A percentile compares a stretch with the other conserved stretches of the same genome.
Conservation (phyloP, 2,113 vertebrate species). For the Serinus canaria region DNA sequence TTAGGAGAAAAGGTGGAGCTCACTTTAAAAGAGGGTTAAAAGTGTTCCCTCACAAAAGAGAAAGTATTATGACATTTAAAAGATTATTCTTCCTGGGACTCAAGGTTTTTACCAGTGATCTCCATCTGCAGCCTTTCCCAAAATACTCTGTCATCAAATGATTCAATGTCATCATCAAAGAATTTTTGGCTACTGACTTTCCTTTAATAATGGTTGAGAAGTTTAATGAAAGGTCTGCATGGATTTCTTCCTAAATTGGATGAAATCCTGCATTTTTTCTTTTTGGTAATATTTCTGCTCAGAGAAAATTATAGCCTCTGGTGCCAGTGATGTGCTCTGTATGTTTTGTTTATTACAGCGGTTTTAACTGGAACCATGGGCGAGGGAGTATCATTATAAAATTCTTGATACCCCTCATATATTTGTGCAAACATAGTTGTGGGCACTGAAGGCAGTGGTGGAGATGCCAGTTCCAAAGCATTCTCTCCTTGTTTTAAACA, state of each 20-base stretch:
- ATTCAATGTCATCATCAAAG: conserved; percentile 74
- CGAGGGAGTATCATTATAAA: conserved; percentile 71
- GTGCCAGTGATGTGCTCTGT: conserved; percentile 75
- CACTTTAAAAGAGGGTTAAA: not conserved
- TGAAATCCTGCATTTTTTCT: conserved; percentile 57
- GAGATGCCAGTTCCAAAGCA: conserved; percentile 15
- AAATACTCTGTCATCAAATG: conserved; percentile 64
- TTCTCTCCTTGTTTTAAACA: conserved; percentile 18
- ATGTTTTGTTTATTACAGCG: conserved; percentile 73
- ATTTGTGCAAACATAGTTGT: conserved; percentile 68
- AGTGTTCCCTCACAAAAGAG: conserved; percentile 24
- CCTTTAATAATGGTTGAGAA: conserved; percentile 74
- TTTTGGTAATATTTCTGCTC: conserved; percentile 72
- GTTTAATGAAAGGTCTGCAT: conserved; percentile 73
- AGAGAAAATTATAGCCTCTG: conserved; percentile 76
- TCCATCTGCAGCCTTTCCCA: conserved; percentile 56
- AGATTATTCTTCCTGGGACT: conserved; percentile 46
- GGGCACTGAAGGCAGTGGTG: not conserved
- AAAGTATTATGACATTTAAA: conserved; percentile 62
- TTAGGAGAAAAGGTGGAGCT: not conserved
- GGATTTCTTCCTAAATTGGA: conserved; percentile 74
- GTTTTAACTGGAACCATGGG: conserved; percentile 70
- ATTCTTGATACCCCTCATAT: conserved; percentile 68
- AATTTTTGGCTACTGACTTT: conserved; percentile 73
- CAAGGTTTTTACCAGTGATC: conserved; percentile 48